Evolutionary conservation across 2,797 vertebrate species (phyloP).

Genomic region (Karalla daura): DNA sequence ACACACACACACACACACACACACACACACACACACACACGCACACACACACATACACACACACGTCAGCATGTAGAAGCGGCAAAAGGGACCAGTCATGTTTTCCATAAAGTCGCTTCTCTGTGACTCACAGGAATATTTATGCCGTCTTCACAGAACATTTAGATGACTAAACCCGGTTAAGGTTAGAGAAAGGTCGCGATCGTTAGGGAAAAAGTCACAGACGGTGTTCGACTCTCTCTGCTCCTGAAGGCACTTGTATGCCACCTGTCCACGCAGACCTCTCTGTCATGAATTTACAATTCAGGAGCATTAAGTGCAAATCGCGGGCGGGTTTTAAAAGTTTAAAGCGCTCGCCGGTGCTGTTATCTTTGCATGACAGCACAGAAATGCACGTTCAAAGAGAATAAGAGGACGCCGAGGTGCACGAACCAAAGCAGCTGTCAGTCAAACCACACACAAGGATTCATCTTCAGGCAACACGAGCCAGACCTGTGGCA

Average conservation of each 20-base stretch:
- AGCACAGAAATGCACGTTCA: neutral
- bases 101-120: no score
- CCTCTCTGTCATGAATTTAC: neutral
- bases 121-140: conserved; percentile 1
- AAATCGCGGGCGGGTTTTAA: neutral
- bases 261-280: neutral
- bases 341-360: neutral
- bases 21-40: neutral
- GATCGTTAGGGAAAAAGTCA: conserved; percentile 15
- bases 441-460: neutral
- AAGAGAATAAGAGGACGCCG: neutral
- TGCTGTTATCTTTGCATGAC: neutral
- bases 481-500: neutral
- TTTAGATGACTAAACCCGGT: neutral
- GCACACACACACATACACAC: no score
- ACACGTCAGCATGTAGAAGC: neutral
- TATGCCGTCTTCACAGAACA: neutral
- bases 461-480: neutral
- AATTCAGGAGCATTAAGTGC: neutral
- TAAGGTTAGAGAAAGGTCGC: neutral
- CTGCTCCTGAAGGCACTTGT: neutral
- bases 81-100: no score
- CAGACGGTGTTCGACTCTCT: neutral
- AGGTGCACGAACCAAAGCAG: neutral
- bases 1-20: neutral